Base-by-base conservation (phyloP, 2,888 invertebrate genomes). In the Pseudococcus viburni region DNA sequence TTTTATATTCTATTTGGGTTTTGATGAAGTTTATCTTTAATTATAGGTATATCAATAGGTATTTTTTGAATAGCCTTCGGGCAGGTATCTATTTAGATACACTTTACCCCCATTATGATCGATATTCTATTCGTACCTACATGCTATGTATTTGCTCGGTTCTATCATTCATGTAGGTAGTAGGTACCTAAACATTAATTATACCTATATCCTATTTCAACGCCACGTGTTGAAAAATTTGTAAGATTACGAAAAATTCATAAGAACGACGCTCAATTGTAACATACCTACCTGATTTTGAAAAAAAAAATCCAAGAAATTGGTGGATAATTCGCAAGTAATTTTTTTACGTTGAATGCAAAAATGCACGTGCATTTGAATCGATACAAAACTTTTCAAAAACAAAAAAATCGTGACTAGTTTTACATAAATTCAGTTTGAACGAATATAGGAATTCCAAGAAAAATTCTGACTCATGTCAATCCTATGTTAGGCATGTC, bases 341-440 rank as follows among this genome's bases (percentile, higher is more conserved):
- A 42, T 42, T n/a, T 59, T 59, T 59, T 59, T 19, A 59, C n/a
- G 1, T 59, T 4, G 6, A 59, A n/a, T 59, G 19, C 19, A 59
- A 59, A 59, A 8, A 59, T 19, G 59, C n/a, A 19, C n/a, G 7
- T 59, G n/a, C 42, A 42, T 6, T 42, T 59, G 59, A 1, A n/a
- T 59, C 11, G 15, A 51, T 51, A 15, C 12, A 51, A 12, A 22
- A 12, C 64, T 22, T 15, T 8, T 8, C 6, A 42, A 42, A 42
- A 42, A 42, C 42, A 42, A 64, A 64, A 64, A 64, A 64, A 64
- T 64, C 64, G 59, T 59, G 59, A 59, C 59, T 59, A n/a, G 8
- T 59, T 59, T 59, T 59, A 15, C 0, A 8, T 4, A 59, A 59
- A 59, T 59, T 59, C n/a, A 51, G 11, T 1, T 51, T 15, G 48